Percentiles rank a stretch among this genome's conserved stretches.
Conservation (phyloP, 2,888 invertebrate genomes). For the Petrophora chlorosata region DNA sequence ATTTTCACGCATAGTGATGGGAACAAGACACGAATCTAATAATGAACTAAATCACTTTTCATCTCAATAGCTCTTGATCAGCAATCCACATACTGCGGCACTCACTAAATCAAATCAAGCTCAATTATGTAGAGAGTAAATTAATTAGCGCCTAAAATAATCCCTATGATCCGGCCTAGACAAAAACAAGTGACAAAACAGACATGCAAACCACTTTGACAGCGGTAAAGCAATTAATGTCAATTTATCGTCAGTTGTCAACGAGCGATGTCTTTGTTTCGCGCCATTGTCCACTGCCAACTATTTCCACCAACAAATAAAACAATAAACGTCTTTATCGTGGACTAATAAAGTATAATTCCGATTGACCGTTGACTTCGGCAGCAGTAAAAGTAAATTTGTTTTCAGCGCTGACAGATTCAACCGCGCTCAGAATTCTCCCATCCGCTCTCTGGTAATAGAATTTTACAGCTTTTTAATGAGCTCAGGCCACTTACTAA, state of each 20-base stretch:
- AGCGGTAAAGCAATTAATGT: slow-evolving; percentile 74
- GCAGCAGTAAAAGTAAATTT: slow-evolving; percentile 29
- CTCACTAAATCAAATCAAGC: slow-evolving; percentile 59
- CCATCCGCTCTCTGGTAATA: slow-evolving; percentile 68
- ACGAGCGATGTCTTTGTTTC: slow-evolving; percentile 64
- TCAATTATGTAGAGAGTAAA: slow-evolving; percentile 63
- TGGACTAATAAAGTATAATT: slow-evolving; percentile 43
- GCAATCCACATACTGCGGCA: slow-evolving; percentile 13
- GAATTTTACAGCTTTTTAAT: slow-evolving; percentile 81
- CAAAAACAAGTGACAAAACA: slow-evolving; percentile 50
- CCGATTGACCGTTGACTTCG: slow-evolving; percentile 35
- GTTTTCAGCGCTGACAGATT: slow-evolving; percentile 36
- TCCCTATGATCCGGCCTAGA: slow-evolving; percentile 38
- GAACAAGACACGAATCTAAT: slow-evolving; percentile 1
- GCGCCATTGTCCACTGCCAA: slow-evolving; percentile 54
- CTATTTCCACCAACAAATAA: slow-evolving; percentile 37
- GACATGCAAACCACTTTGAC: slow-evolving; percentile 53
- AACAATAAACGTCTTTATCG: slow-evolving; percentile 40
- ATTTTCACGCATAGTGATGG: not conserved
- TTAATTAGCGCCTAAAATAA: slow-evolving; percentile 67
- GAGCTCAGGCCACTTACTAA: slow-evolving; percentile 75
- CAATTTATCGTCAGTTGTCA: slow-evolving; percentile 78
- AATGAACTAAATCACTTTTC: slow-evolving; percentile 1
- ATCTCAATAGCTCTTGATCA: slow-evolving; percentile 18
- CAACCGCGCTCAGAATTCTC: slow-evolving; percentile 49